Evolutionary conservation across 1,140 invertebrate species (phyloP).

Genomic region (Drosophila bipectinata): DNA sequence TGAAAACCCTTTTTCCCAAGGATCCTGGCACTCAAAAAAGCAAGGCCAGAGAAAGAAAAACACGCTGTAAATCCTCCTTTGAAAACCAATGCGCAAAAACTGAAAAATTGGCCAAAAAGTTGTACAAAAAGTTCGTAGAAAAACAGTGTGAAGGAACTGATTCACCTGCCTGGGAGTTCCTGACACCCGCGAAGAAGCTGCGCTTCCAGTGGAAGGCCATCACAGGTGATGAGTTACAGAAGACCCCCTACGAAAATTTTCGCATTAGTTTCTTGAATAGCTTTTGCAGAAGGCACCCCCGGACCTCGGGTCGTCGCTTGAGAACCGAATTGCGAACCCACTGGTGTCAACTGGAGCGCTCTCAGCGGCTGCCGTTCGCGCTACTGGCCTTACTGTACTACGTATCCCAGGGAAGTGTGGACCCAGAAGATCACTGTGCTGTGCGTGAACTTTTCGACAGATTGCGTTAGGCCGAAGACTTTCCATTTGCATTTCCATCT

Average conservation of each 20-base stretch:
- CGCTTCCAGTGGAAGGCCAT: constrained; percentile 53
- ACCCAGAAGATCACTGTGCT: constrained; percentile 53
- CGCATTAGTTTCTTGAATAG: constrained; percentile 4
- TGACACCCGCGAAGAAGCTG: constrained; percentile 36
- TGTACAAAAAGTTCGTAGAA: constrained; percentile 9
- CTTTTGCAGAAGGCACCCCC: neutral
- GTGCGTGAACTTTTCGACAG: constrained; percentile 45
- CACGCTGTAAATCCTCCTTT: neutral
- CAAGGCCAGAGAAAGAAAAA: neutral
- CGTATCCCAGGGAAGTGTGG: constrained; percentile 34
- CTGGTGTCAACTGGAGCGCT: constrained; percentile 27
- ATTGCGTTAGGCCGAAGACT: constrained; percentile 25
- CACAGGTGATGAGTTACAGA: constrained; percentile 24
- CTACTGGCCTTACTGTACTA: constrained; percentile 61
- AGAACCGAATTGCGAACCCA: neutral
- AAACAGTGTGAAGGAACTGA: no score
- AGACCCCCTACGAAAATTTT: constrained; percentile 59
- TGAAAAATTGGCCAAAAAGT: neutral
- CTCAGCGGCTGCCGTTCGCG: constrained; percentile 53
- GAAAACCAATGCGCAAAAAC: neutral
- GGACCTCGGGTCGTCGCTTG: neutral
- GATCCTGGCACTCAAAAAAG: neutral
- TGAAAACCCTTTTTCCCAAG: neutral
- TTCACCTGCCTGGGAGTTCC: constrained; percentile 8
- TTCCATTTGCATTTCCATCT: constrained; percentile 51